These are phyloP conservation scores for Triplophysa rosa DNA, from an alignment of 2,113 vertebrate species.

Conservation along the genomic window DNA sequence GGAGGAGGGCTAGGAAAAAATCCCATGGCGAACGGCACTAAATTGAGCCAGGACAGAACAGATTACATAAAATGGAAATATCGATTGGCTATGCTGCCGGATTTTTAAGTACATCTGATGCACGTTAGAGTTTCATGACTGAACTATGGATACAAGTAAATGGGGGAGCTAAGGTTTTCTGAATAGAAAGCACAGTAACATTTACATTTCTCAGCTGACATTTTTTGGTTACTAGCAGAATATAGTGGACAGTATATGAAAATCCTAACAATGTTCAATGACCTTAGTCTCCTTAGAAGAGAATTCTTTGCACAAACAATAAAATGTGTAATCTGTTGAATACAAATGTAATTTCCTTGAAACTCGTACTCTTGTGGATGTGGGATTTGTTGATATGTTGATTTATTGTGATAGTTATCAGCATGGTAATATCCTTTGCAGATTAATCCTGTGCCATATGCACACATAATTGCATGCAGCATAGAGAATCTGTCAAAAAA, in stretches of 20 bases:
- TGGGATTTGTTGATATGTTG: slow-evolving; percentile 36
- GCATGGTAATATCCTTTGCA: slow-evolving; percentile 38
- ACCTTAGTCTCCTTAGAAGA: slow-evolving; percentile 4
- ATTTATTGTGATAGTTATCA: slow-evolving; percentile 43
- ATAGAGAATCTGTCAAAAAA: slow-evolving; percentile 6
- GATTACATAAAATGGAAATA: no score
- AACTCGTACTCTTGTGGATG: slow-evolving; percentile 36
- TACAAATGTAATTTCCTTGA: slow-evolving; percentile 45
- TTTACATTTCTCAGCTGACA: no score
- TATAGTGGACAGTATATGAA: neutral
- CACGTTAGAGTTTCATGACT: no score
- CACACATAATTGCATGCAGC: neutral
- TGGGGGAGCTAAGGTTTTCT: no score
- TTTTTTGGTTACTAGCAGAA: no score
- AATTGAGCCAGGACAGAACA: no score
- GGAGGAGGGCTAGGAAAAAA: no score
- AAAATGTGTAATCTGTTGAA: slow-evolving; percentile 33
- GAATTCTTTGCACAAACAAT: slow-evolving; percentile 26
- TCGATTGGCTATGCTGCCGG: no score
- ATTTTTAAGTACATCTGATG: no score
- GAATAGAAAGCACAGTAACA: no score
- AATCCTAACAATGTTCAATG: slow-evolving; percentile 8
- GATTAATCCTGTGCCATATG: neutral
- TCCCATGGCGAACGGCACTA: no score
- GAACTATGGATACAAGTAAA: no score